Evolutionary conservation across 30 jellyfish, hydroid and myxozoan genomes (phyloP), one percentile per base, ranked within the genome.

Genomic region (Turritopsis dohrnii): DNA sequence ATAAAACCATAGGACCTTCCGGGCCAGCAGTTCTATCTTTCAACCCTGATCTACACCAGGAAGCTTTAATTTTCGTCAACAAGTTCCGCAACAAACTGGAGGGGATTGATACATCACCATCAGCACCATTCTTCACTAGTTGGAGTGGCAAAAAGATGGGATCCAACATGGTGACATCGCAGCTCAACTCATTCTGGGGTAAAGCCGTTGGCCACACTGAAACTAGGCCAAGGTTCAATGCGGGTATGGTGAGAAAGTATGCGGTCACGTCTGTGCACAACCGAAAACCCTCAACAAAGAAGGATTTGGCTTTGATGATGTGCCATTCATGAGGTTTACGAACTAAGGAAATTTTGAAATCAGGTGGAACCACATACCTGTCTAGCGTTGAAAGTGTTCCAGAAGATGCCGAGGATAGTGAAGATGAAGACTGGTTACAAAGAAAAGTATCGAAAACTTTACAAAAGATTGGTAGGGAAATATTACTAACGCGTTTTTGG

Each of bases 181-280:
- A 74, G 60, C 53, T 74, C 52, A 74, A 74, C 24, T 74, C 83
- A 1, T 74, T 23, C 65, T 74, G 83, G 83, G 53, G 65, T 22
- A 74, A 74, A 74, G 53, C 65, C 60, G 83, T 74, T 29, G 83
- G 83, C 41, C 65, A 24, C 65, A 74, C 83, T 3, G 65, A 26
- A 22, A 30, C 28, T 23, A 74, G 65, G 65, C 83, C 83, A 74
- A 26, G 65, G 24, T 26, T 74, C 60, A 84, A 65, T 71, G 81
- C 90, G 60, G 54, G 88, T 22, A 30, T 72, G 25, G 80, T 84
- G 88, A 52, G 90, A 54, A 84, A 84, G 66, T 84, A 54, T 31
- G 65, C 71, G n/a, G 90, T 84, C 71, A 20, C 90, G 22, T 41
- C n/a, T 21, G 87, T 75, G 65, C 87, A 84, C 72, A 31, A 76